Percentiles rank a stretch among this genome's conserved stretches.
Evolutionary conservation across 2,797 vertebrate genomes (phyloP).

Genomic region (Tokudaia tokunoshimensis): DNA sequence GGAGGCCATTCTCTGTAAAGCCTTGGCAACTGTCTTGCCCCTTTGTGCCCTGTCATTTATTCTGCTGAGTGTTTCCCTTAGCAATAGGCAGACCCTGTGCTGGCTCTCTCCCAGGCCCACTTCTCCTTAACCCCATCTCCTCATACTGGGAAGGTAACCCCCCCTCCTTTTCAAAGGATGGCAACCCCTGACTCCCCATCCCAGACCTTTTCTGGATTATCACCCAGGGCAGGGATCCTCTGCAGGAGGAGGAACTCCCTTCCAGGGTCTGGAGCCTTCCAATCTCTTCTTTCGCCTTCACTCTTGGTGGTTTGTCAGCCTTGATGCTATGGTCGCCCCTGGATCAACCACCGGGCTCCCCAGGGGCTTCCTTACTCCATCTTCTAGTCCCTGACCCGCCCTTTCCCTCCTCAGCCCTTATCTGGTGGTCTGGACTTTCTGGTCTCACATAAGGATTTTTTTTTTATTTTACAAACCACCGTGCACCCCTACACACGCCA

Average conservation of each 20-base stretch:
- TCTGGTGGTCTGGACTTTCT: slow-evolving; percentile 16
- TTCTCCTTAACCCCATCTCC: neutral
- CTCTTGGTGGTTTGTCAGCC: neutral
- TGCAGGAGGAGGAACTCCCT: neutral
- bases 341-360: slow-evolving; percentile 11
- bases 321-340: neutral
- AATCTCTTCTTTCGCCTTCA: neutral
- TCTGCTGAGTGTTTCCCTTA: neutral
- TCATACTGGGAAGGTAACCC: neutral
- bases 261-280: neutral
- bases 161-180: neutral
- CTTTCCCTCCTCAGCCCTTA: slow-evolving; percentile 6
- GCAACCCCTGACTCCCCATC: neutral
- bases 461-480: neutral
- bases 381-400: neutral
- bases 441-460: neutral
- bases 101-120: neutral
- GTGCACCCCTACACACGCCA: neutral
- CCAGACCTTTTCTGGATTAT: neutral
- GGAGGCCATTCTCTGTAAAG: neutral
- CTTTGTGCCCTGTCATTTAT: neutral
- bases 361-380: neutral
- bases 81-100: neutral
- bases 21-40: neutral
- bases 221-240: neutral